These are phyloP conservation scores for Drosophila tanythrix DNA, from an alignment of 2,888 invertebrate genomes.

Conservation along the genomic window DNA sequence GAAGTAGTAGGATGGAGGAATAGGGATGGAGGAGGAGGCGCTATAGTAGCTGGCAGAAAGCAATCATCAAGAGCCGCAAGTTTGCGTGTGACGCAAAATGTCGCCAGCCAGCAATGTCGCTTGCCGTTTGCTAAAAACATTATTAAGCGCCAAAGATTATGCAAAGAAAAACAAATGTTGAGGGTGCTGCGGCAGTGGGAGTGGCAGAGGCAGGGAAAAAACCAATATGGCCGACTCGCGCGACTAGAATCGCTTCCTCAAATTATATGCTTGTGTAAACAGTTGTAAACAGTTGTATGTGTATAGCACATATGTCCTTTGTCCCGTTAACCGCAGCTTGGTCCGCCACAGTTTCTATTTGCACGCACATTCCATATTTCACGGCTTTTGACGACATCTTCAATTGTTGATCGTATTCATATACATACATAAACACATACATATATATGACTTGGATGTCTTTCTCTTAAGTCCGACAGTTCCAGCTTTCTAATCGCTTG, in stretches of 20 bases:
- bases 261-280: slow-evolving; percentile 65
- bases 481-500: slow-evolving; percentile 42
- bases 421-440: neutral
- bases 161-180: slow-evolving; percentile 67
- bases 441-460: slow-evolving; percentile 6
- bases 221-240: slow-evolving; percentile 66
- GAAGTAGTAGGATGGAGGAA: neutral
- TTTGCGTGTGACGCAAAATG: slow-evolving; percentile 67
- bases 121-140: slow-evolving; percentile 47
- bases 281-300: slow-evolving; percentile 25
- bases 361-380: slow-evolving; percentile 42
- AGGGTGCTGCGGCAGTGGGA: neutral
- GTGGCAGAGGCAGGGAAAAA: slow-evolving; percentile 21
- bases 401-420: slow-evolving; percentile 30
- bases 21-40: neutral
- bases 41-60: slow-evolving; percentile 6
- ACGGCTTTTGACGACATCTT: slow-evolving; percentile 32
- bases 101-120: slow-evolving; percentile 49
- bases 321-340: neutral
- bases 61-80: slow-evolving; percentile 67
- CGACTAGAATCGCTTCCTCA: slow-evolving; percentile 41
- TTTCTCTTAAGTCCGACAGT: slow-evolving; percentile 4
- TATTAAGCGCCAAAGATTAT: slow-evolving; percentile 75
- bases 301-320: slow-evolving; percentile 1
- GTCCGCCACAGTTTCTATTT: slow-evolving; percentile 6